A percentile compares a stretch with the other conserved stretches of the same genome.
phyloP scores from a whole-genome alignment of 2,113 vertebrate genomes.

The Harpagus bidentatus region DNA sequence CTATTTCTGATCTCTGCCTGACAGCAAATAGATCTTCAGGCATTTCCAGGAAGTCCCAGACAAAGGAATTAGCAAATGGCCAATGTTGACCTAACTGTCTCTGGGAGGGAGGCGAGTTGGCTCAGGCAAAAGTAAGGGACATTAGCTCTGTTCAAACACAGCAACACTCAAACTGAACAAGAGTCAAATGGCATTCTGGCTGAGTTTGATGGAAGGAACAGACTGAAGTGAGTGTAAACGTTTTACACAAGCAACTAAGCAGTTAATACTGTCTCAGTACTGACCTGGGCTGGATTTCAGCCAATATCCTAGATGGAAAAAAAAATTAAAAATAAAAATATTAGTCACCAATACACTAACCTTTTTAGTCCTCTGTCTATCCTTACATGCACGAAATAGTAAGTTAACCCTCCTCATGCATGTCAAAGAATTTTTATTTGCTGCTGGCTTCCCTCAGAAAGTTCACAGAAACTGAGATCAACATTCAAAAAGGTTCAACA shows the following conservation, averaged over 20 bases:
- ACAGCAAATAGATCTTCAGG: slow-evolving; percentile 22
- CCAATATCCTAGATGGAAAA: not conserved
- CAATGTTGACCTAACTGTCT: not conserved
- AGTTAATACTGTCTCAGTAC: not conserved
- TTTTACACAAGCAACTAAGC: not conserved
- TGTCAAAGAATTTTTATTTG: not conserved
- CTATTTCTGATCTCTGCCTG: slow-evolving; percentile 32
- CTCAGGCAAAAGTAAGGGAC: not conserved
- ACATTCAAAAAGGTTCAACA: not conserved
- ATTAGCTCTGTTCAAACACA: not conserved
- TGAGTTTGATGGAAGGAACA: not conserved
- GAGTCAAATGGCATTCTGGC: not conserved
- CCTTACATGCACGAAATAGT: rapidly evolving
- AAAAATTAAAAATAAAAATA: not conserved
- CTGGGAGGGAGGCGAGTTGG: not conserved
- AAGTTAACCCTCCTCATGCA: not conserved
- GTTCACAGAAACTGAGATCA: not conserved
- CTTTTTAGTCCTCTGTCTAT: not conserved
- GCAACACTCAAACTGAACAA: not conserved
- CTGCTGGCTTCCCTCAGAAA: not conserved
- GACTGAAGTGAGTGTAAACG: not conserved
- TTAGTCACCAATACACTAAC: not conserved
- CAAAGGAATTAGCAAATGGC: not conserved
- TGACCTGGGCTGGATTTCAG: not conserved
- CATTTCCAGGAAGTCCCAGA: slow-evolving; percentile 3